Conservation (phyloP, 2,888 invertebrate species). For the Leucoptera coffeella region DNA sequence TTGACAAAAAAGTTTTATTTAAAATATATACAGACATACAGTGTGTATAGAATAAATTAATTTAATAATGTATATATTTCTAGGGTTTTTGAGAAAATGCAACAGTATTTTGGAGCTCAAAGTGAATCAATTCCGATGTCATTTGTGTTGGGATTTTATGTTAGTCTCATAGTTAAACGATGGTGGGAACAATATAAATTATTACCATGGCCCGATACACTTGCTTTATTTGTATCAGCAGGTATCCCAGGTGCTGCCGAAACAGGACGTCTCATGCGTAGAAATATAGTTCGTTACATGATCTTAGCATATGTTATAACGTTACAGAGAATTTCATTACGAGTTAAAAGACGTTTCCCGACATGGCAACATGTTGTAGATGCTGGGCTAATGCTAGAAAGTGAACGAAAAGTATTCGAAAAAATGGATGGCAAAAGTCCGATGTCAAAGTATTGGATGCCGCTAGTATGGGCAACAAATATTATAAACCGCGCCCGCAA, state of each 20-base stretch:
- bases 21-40: too few relatives aligned
- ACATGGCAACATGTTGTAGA: conserved; percentile 88
- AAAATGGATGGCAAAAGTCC: conserved; percentile 84
- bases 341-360: conserved; percentile 84
- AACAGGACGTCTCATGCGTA: conserved; percentile 79
- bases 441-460: conserved; percentile 90
- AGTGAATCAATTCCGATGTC: conserved; percentile 91
- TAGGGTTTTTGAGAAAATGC: conserved; percentile 83
- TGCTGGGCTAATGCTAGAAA: conserved; percentile 85
- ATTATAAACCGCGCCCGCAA: conserved; percentile 83
- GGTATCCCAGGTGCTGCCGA: conserved; percentile 88
- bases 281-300: conserved; percentile 85
- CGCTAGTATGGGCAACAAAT: conserved; percentile 87
- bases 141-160: conserved; percentile 93
- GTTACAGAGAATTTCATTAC: conserved; percentile 76
- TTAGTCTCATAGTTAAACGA: conserved; percentile 82
- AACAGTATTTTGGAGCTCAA: conserved; percentile 80
- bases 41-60: too few relatives aligned
- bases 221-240: conserved; percentile 86
- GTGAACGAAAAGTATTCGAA: conserved; percentile 87
- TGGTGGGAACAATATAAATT: conserved; percentile 96
- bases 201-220: conserved; percentile 90
- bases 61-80: too few relatives aligned
- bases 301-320: conserved; percentile 86
- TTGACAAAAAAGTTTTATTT: too few relatives aligned